phyloP scores from a whole-genome alignment of 2,888 invertebrate genomes.

The Gymnosoma rotundatum region DNA sequence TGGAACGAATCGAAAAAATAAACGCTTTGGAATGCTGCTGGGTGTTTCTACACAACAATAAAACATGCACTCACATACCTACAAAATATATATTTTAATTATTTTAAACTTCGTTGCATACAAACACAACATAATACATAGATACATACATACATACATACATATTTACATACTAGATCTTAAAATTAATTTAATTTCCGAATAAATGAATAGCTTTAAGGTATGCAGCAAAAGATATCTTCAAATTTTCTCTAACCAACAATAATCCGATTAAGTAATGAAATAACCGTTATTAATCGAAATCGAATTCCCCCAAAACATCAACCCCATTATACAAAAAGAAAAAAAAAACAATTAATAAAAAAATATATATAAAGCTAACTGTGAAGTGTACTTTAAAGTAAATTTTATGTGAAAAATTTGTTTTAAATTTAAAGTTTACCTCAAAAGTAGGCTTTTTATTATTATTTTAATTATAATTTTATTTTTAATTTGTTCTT shows the following conservation, averaged over 20 bases:
- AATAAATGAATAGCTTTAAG: slow-evolving; percentile 68
- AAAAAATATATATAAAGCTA: too few relatives aligned
- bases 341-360: too few relatives aligned
- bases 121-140: background rate
- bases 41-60: background rate
- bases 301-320: background rate
- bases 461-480: too few relatives aligned
- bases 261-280: slow-evolving; percentile 33
- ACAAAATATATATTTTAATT: slow-evolving; percentile 32
- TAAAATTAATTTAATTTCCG: slow-evolving; percentile 53
- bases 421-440: too few relatives aligned
- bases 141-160: too few relatives aligned
- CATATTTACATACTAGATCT: slow-evolving; percentile 34
- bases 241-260: slow-evolving; percentile 30
- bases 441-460: too few relatives aligned
- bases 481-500: too few relatives aligned
- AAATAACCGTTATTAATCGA: slow-evolving; percentile 4
- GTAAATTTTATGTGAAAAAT: too few relatives aligned
- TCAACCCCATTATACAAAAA: too few relatives aligned
- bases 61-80: background rate
- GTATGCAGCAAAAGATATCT: slow-evolving; percentile 51
- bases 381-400: too few relatives aligned
- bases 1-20: background rate
- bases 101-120: slow-evolving; percentile 34
- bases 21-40: slow-evolving; percentile 26